A percentile compares a stretch with the other conserved stretches of the same genome.
These are phyloP conservation scores for Mesocentrotus franciscanus DNA, from an alignment of 53 echinoderm and acorn worm genomes.

Conservation along the genomic window DNA sequence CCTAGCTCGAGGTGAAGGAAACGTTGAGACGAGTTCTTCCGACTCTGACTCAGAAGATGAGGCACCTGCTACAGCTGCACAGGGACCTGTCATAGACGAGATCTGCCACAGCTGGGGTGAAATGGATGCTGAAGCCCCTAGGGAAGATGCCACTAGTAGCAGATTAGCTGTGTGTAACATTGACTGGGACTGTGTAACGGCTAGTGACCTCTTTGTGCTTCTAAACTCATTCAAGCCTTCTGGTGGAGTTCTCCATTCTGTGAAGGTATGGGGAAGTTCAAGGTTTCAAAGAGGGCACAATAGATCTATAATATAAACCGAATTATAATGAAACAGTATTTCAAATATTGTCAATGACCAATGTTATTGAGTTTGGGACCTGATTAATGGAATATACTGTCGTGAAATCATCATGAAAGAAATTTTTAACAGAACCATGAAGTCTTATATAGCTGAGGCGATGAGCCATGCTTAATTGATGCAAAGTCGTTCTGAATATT, in stretches of 20 bases:
- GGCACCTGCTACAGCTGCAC: background rate
- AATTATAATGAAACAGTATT: no score
- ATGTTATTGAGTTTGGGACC: no score
- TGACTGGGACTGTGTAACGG: slow-evolving; percentile 96
- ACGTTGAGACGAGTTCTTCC: slow-evolving; percentile 81
- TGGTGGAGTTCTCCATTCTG: slow-evolving; percentile 88
- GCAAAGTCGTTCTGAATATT: no score
- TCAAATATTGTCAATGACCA: no score
- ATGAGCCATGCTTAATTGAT: no score
- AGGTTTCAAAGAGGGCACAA: background rate
- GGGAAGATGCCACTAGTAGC: slow-evolving; percentile 69
- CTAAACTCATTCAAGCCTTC: slow-evolving; percentile 96
- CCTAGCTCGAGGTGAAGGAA: slow-evolving; percentile 87
- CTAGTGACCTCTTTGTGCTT: slow-evolving; percentile 85
- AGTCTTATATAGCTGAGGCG: no score
- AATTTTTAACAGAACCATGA: no score
- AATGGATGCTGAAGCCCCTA: slow-evolving; percentile 83
- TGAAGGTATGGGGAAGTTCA: slow-evolving; percentile 74
- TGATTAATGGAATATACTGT: no score
- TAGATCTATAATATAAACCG: no score
- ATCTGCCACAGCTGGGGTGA: slow-evolving; percentile 92
- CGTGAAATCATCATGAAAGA: no score
- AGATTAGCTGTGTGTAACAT: slow-evolving; percentile 90
- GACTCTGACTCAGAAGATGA: slow-evolving; percentile 72
- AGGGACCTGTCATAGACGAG: background rate